Percentiles rank a stretch among this genome's conserved stretches.
Evolutionary conservation across 2,113 vertebrate species (phyloP).

Genomic region (pig (Sus scrofa)): T2T-Sscrofa CM000824.6:210520501-210521000

Average conservation of each 20-base stretch:
- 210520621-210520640: background rate
- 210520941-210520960: conserved; percentile 73
- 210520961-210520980: conserved; percentile 55
- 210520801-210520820: background rate
- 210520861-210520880: conserved; percentile 45
- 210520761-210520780: background rate
- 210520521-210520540: background rate
- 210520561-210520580: background rate
- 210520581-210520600: background rate
- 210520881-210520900: conserved; percentile 61
- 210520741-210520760: background rate
- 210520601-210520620: background rate
- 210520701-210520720: too few species aligned
- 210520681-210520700: background rate
- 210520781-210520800: background rate
- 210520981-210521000: conserved; percentile 73
- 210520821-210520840: background rate
- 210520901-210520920: conserved; percentile 73
- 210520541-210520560: background rate
- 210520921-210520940: conserved; percentile 70
- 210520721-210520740: background rate
- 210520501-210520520: background rate
- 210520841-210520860: background rate
- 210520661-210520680: background rate
- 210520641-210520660: background rate